Base-by-base conservation (phyloP, 2,888 invertebrate species). In the Pandemis cinnamomeana region DNA sequence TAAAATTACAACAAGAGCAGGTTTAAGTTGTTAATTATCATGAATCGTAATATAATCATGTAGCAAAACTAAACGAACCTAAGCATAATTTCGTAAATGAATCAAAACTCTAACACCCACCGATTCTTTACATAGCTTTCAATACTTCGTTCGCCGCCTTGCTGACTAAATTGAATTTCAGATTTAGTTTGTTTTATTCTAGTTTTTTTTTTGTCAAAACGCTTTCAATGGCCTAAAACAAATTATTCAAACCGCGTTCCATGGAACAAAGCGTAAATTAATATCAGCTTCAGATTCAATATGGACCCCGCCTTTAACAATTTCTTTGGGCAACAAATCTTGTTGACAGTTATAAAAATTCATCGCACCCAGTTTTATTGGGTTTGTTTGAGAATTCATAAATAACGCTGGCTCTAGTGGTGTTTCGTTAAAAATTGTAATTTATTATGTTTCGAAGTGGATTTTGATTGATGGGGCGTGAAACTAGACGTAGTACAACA, bases 281-380 rank as follows among this genome's bases (percentile, higher is more conserved):
- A 72, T 72, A 69, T 60, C 51, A 46, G 53, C 55, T 66, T 15
- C 64, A 60, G 60, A 61, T 66, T 73, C 64, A 70, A 73, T 73
- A 70, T 53, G 63, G 63, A n/a, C 4, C 15, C 20, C 42, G 48
- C 55, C 60, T 42, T 68, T 68, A 60, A 73, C 64, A 66, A 66
- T 70, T 64, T 72, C 63, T 73, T 66, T 70, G 7, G 58, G 64
- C 62, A 61, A 71, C 74, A 74, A 71, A 71, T 74, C 74, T 71
- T 74, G 74, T 71, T 67, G 74, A 71, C 74, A 67, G 74, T 67
- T 67, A 53, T 70, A 71, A 78, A 79, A 80, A 83, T 80, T 81
- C 79, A 81, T 84, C 71, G 79, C 78, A 71, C 79, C 78, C 80
- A 86, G 78, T 85, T 83, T 82, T 83, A 84, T 85, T 80, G 79